A percentile compares a stretch with the other conserved stretches of the same genome.
These are phyloP conservation scores for Syritta pipiens DNA, from an alignment of 2,888 invertebrate species.

Conservation along the genomic window DNA sequence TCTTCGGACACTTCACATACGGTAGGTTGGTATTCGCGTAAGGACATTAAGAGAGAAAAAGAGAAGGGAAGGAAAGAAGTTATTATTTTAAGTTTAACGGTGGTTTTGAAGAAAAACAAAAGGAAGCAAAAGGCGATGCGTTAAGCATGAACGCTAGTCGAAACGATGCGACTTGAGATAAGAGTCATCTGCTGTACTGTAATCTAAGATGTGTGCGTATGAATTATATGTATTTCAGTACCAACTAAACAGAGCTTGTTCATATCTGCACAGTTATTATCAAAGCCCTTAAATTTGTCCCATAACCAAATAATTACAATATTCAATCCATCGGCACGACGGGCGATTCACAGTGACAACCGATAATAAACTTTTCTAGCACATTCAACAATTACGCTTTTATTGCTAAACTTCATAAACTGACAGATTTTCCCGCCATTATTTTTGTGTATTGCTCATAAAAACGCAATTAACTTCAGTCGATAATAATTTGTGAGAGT, in stretches of 20 bases:
- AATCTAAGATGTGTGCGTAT: too few relatives aligned
- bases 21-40: too few relatives aligned
- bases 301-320: neutral
- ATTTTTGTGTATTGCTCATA: conserved; percentile 36
- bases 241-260: conserved; percentile 23
- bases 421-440: conserved; percentile 46
- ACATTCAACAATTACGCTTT: conserved; percentile 41
- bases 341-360: conserved; percentile 37
- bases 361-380: conserved; percentile 42
- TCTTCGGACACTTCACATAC: too few relatives aligned
- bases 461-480: conserved; percentile 48
- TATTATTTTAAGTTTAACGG: too few relatives aligned
- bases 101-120: too few relatives aligned
- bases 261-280: conserved; percentile 17
- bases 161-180: too few relatives aligned
- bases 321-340: conserved; percentile 24
- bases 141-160: too few relatives aligned
- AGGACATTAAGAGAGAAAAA: too few relatives aligned
- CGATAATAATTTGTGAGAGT: conserved; percentile 30
- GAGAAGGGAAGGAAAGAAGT: too few relatives aligned
- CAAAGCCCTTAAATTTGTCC: conserved; percentile 16
- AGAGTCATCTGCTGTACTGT: neutral
- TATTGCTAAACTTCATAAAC: conserved; percentile 52
- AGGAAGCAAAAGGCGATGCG: too few relatives aligned
- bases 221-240: too few relatives aligned